phyloP scores from a whole-genome alignment of 2,888 invertebrate genomes.

The Agrochola lota region DNA sequence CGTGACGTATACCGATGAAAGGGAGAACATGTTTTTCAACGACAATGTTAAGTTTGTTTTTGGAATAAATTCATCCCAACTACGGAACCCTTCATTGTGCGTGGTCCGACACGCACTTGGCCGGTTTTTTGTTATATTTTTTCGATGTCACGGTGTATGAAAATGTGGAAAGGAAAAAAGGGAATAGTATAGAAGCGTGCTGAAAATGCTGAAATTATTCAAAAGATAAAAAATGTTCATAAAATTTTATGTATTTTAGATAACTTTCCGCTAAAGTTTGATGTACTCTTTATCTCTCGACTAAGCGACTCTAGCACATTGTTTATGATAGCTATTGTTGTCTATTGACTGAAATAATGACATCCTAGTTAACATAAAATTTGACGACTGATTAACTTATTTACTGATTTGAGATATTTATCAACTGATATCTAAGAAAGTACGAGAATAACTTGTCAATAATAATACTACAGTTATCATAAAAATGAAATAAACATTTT shows the following conservation, averaged over 20 bases:
- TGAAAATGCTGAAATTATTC: constrained; percentile 36
- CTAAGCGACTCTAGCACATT: neutral
- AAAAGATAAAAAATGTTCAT: constrained; percentile 31
- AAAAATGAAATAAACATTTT: neutral
- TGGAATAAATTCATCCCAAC: no score
- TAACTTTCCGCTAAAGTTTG: constrained; percentile 28
- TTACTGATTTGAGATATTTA: neutral
- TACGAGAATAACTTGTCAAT: neutral
- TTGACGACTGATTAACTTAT: neutral
- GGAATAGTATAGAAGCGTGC: neutral
- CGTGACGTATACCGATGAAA: no score
- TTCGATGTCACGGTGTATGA: neutral
- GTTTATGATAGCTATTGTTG: neutral
- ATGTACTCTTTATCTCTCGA: constrained; percentile 17
- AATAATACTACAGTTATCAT: no score
- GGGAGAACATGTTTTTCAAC: no score
- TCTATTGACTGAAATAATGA: neutral
- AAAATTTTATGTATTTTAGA: constrained; percentile 42
- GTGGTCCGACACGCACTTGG: no score
- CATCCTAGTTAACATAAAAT: neutral
- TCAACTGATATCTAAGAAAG: neutral
- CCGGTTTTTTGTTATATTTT: neutral
- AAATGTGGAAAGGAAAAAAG: neutral
- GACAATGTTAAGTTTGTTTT: no score
- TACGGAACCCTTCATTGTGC: no score